Percentiles rank a stretch among this genome's conserved stretches.
These are phyloP conservation scores for Dorcus hopei DNA, from an alignment of 2,888 invertebrate genomes.

Conservation along the genomic window DNA sequence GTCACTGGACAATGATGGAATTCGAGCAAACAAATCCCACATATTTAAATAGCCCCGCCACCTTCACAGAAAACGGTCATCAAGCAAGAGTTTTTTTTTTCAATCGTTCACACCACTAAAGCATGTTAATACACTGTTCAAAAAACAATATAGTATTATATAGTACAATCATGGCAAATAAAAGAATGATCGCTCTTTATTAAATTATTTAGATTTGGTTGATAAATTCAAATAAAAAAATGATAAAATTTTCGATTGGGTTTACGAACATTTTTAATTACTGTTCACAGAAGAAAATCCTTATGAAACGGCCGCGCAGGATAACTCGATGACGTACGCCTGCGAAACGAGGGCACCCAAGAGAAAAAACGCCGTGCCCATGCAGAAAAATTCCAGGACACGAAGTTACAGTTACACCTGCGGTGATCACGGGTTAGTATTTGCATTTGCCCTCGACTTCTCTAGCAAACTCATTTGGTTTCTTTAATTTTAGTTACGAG, in stretches of 20 bases:
- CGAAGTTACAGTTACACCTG: constrained; percentile 32
- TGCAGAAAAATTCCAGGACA: constrained; percentile 31
- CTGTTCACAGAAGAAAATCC: constrained; percentile 27
- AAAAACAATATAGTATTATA: too few relatives aligned
- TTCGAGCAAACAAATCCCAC: too few relatives aligned
- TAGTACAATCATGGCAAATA: too few relatives aligned
- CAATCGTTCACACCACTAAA: neutral
- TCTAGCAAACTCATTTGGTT: too few relatives aligned
- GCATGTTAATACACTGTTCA: neutral
- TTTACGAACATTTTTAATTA: neutral
- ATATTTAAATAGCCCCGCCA: too few relatives aligned
- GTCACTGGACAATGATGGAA: too few relatives aligned
- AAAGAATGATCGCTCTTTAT: too few relatives aligned
- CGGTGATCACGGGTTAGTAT: constrained; percentile 29
- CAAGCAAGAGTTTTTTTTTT: too few relatives aligned
- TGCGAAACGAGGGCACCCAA: constrained; percentile 38
- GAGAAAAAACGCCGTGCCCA: constrained; percentile 40
- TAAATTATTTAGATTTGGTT: too few relatives aligned
- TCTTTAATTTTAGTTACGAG: constrained; percentile 26
- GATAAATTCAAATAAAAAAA: too few relatives aligned
- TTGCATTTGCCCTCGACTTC: neutral
- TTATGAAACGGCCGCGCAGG: constrained; percentile 24
- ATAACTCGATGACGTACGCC: constrained; percentile 37
- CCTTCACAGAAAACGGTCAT: too few relatives aligned
- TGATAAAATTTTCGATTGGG: too few relatives aligned